These are phyloP conservation scores for Synanthedon myopaeformis DNA, from an alignment of 2,888 invertebrate species.

Conservation along the genomic window DNA sequence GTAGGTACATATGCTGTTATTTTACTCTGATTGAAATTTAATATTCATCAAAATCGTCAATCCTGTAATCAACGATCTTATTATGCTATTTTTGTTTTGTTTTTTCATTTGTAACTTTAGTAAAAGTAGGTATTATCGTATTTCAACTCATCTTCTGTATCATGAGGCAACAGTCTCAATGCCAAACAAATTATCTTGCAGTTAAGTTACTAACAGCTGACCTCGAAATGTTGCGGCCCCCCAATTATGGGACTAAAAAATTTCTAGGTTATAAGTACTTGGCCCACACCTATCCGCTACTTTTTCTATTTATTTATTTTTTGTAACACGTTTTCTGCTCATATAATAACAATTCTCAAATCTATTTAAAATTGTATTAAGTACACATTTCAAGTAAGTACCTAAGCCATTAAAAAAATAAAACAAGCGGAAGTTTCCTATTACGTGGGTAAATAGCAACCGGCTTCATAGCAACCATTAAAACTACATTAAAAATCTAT, in stretches of 20 bases:
- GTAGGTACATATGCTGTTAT: background rate
- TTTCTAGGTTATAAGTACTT: background rate
- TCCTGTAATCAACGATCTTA: no score
- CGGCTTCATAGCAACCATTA: no score
- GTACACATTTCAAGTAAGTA: no score
- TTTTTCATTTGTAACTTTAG: background rate
- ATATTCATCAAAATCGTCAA: background rate
- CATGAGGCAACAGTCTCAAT: conserved; percentile 3
- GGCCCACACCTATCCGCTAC: background rate
- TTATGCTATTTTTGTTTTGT: background rate
- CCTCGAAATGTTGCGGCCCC: background rate
- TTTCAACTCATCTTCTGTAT: background rate
- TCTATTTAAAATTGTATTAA: no score
- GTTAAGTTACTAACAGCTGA: background rate
- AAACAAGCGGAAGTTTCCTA: no score
- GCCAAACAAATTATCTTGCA: conserved; percentile 6
- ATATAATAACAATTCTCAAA: no score
- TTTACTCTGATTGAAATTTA: background rate
- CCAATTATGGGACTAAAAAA: background rate
- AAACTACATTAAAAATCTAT: no score
- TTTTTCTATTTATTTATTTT: background rate
- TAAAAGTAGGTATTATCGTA: background rate
- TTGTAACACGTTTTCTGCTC: no score
- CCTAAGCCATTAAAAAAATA: no score
- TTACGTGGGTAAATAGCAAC: no score